Evolutionary conservation across 2,797 vertebrate species (phyloP).

Genomic region (Halcyon smyrnensis): DNA sequence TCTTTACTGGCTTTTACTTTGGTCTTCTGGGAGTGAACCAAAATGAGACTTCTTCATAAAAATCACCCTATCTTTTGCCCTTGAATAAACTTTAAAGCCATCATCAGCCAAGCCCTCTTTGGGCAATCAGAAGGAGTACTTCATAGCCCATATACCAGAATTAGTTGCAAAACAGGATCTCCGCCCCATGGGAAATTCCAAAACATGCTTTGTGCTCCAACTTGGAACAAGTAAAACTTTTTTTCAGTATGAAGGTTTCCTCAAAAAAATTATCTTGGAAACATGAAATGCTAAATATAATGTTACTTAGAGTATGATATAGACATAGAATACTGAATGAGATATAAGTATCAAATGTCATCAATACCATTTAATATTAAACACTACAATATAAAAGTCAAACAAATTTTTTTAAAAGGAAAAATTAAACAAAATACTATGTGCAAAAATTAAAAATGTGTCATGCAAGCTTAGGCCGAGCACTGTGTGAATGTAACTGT

Average conservation of each 20-base stretch:
- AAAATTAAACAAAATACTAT: neutral
- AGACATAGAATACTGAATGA: neutral
- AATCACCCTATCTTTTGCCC: conserved; percentile 17
- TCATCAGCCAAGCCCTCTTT: neutral
- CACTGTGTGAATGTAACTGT: neutral
- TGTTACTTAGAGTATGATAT: neutral
- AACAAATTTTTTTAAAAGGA: neutral
- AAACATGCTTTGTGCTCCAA: neutral
- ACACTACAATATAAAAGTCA: neutral
- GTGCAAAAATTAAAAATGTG: neutral
- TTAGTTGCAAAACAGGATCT: neutral
- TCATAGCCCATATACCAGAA: neutral
- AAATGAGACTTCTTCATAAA: conserved; percentile 7
- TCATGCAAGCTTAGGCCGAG: neutral
- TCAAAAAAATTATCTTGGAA: neutral
- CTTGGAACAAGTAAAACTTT: conserved; percentile 1
- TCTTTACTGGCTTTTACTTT: conserved; percentile 11
- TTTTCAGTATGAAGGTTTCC: neutral
- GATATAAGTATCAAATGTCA: neutral
- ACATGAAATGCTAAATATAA: neutral
- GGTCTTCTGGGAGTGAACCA: conserved; percentile 13
- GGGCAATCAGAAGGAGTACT: conserved; percentile 7
- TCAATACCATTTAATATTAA: neutral
- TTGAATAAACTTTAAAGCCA: conserved; percentile 22
- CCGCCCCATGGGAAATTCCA: neutral